These are phyloP conservation scores for Pipistrellus kuhlii DNA, from an alignment of 2,797 vertebrate genomes.

Conservation along the genomic window DNA sequence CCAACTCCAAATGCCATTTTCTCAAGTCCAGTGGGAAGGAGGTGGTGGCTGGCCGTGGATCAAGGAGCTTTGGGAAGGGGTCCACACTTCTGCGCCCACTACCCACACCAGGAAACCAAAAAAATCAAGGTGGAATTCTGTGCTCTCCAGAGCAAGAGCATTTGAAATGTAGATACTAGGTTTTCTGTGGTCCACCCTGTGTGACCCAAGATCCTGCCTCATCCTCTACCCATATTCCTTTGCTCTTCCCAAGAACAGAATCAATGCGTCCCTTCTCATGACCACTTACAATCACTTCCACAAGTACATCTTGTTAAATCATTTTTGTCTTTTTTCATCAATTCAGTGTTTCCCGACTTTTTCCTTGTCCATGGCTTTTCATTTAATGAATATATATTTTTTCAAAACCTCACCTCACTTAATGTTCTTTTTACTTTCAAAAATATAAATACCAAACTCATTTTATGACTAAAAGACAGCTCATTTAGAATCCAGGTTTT, in stretches of 20 bases:
- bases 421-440: constrained; percentile 21
- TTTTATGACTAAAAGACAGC: not conserved
- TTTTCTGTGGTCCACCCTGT: not conserved
- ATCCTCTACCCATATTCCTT: not conserved
- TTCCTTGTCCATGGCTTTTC: not conserved
- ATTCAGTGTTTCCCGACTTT: not conserved
- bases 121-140: not conserved
- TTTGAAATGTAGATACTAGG: not conserved
- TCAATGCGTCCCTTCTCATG: not conserved
- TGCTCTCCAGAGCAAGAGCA: not conserved
- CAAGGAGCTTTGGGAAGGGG: not conserved
- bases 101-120: not conserved
- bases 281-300: not conserved
- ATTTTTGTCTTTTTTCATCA: not conserved
- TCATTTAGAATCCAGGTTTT: not conserved
- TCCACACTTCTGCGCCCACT: not conserved
- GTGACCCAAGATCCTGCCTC: not conserved
- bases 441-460: not conserved
- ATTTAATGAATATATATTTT: not conserved
- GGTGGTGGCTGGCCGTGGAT: too few relatives aligned
- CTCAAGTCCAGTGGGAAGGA: not conserved
- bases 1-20: not conserved
- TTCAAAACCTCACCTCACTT: not conserved
- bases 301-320: not conserved
- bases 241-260: not conserved